Base-by-base conservation (phyloP, 1,140 invertebrate genomes). In the Ganaspis sp. region DNA sequence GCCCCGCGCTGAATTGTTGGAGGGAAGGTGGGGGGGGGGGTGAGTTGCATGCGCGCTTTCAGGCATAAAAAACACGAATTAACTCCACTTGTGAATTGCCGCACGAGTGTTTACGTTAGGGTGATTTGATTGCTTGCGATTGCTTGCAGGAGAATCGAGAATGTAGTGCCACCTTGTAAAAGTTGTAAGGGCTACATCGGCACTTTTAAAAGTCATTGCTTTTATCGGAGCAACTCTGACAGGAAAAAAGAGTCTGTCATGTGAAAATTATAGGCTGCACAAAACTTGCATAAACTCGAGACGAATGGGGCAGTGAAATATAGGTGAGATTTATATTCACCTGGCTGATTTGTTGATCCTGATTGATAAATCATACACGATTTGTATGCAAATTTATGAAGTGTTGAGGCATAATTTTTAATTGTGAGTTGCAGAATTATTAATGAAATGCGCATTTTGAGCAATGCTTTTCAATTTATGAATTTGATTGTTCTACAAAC, bases 211-310 rank as follows among this genome's bases (percentile, higher is more conserved):
- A 49, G 45, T 49, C 45, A 49, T 49, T 49, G 15, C 45, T 49
- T 17, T 49, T 49, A 49, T 49, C 45, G 45, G 1, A 49, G 15
- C 17, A 49, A 49, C 45, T 15, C 17, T 49, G 45, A 49, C 45
- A 17, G 45, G n/a, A 17, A 49, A 49, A 49, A 49, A 49, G 45
- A 49, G 45, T 49, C 45, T 49, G 45, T 49, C 45, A 49, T 49
- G 45, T 49, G 45, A 49, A 49, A 49, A 49, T 49, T 49, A 49
- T 49, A 49, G 45, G n/a, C 15, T 49, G 17, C 15, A n/a, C n/a
- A 49, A 49, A 49, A 49, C 45, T 49, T 49, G 45, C 45, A 49
- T 49, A 49, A 49, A 49, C 45, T 49, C 45, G 45, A 49, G 45
- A 49, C 45, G 45, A 49, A 49, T 49, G 45, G 45, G 45, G n/a